Conservation (phyloP, 2,888 invertebrate genomes). For the Oxycera nigricornis region DNA sequence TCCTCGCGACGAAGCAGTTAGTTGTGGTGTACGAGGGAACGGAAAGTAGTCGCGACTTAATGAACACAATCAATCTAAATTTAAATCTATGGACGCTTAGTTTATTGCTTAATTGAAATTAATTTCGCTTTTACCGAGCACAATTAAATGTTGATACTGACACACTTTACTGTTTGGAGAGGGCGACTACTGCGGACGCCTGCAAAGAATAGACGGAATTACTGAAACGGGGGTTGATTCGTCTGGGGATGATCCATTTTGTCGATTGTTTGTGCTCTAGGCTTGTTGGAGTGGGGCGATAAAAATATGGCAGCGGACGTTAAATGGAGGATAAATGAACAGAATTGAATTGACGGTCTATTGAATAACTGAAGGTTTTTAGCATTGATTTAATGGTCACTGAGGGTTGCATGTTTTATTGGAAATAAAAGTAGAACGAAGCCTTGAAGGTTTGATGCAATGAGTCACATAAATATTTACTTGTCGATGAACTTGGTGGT, state of each 20-base stretch:
- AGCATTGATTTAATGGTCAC: neutral
- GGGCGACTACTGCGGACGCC: neutral
- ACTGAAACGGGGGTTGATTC: neutral
- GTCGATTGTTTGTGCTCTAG: too few relatives aligned
- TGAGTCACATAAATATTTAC: too few relatives aligned
- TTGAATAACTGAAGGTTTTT: too few relatives aligned
- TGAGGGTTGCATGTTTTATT: too few relatives aligned
- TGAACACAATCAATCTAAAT: slow-evolving; percentile 36
- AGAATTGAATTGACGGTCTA: neutral
- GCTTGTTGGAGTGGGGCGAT: too few relatives aligned
- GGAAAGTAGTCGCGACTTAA: slow-evolving; percentile 9
- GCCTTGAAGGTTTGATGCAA: too few relatives aligned
- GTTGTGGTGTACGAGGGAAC: neutral
- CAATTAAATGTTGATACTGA: slow-evolving; percentile 27
- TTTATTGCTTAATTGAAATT: slow-evolving; percentile 40
- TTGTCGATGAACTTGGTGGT: too few relatives aligned
- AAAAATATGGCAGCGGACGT: neutral
- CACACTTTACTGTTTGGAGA: neutral
- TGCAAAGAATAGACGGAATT: neutral
- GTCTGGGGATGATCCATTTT: neutral
- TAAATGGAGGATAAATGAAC: neutral
- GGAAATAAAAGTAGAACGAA: too few relatives aligned
- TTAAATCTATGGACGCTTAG: slow-evolving; percentile 39
- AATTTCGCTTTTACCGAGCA: slow-evolving; percentile 33
- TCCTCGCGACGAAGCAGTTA: neutral